Evolutionary conservation across 2,888 invertebrate species (phyloP).

Genomic region (Ryuthela nishihirai): DNA sequence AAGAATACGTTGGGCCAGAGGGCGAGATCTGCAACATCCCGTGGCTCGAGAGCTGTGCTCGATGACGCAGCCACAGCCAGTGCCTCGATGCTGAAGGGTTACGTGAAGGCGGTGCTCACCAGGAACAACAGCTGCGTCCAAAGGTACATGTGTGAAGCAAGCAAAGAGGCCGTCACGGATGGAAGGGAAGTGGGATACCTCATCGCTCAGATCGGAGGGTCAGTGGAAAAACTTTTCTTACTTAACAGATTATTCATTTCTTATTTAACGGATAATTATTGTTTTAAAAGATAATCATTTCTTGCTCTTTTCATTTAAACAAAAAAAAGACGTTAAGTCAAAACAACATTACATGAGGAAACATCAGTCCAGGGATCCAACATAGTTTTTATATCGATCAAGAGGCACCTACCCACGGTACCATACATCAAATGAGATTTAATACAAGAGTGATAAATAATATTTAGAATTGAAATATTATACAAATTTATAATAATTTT

Average conservation of each 20-base stretch:
- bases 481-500: too few species aligned
- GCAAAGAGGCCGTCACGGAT: conserved; percentile 77
- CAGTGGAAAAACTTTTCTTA: conserved; percentile 57
- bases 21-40: conserved; percentile 74
- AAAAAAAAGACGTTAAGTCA: background rate
- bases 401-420: too few species aligned
- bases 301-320: background rate
- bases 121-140: conserved; percentile 78
- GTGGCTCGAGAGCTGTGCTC: conserved; percentile 60
- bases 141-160: conserved; percentile 84
- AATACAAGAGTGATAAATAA: too few species aligned
- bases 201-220: conserved; percentile 91
- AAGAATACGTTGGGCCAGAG: conserved; percentile 91
- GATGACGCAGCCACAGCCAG: conserved; percentile 86
- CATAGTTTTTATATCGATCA: too few species aligned
- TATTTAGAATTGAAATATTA: too few species aligned
- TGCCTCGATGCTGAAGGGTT: conserved; percentile 77
- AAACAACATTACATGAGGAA: too few species aligned
- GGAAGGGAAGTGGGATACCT: conserved; percentile 67
- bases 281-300: too few species aligned
- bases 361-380: too few species aligned
- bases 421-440: too few species aligned
- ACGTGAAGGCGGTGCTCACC: conserved; percentile 70
- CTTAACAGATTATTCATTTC: too few species aligned
- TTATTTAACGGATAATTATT: background rate